A percentile compares a stretch with the other conserved stretches of the same genome.
phyloP scores from a whole-genome alignment of 53 echinoderm and acorn worm species.

The Apostichopus leukothele region DNA sequence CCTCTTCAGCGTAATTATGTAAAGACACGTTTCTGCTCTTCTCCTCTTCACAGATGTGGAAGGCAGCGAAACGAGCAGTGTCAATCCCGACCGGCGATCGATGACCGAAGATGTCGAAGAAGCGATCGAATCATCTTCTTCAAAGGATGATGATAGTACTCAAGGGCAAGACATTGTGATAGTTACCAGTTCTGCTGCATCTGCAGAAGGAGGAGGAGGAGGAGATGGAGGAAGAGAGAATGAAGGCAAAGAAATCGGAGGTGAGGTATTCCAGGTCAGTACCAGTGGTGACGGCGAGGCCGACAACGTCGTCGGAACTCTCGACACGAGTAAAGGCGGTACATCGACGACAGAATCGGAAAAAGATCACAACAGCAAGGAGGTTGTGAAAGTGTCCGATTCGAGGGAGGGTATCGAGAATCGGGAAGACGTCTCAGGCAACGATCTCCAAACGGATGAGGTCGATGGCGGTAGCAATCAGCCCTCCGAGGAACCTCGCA shows the following conservation, averaged over 20 bases:
- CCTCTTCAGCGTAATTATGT: no score
- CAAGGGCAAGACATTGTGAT: neutral
- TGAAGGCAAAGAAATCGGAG: no score
- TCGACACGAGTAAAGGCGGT: neutral
- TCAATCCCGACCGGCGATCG: neutral
- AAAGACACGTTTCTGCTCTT: neutral
- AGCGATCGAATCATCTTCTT: neutral
- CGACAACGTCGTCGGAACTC: neutral
- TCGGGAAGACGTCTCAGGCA: neutral
- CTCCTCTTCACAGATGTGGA: neutral
- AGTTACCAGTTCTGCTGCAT: neutral
- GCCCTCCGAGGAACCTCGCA: neutral
- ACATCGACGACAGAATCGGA: neutral
- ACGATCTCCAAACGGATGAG: neutral
- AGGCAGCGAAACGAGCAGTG: neutral
- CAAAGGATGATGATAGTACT: neutral
- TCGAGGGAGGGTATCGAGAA: neutral
- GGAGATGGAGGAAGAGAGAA: neutral
- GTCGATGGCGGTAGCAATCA: neutral
- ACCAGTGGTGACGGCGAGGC: neutral
- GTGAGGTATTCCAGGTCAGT: neutral
- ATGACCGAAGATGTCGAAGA: neutral
- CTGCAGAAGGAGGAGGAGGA: neutral
- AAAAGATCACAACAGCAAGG: neutral
- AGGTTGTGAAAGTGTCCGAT: neutral